Evolutionary conservation across 2,113 vertebrate species (phyloP).

Genomic region (Aptenodytes forsteri): DNA sequence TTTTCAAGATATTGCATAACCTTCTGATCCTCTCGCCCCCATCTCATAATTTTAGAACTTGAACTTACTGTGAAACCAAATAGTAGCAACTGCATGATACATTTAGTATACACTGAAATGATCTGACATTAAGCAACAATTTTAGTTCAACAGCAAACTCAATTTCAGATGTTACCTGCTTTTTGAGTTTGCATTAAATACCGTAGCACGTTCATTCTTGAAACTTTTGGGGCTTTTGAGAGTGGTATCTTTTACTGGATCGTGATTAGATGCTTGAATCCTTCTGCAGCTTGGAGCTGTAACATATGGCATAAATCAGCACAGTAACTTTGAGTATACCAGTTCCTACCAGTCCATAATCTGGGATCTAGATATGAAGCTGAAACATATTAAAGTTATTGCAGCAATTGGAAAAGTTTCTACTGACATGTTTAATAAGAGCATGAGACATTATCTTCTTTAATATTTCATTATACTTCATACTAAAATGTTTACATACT

Average conservation of each 20-base stretch:
- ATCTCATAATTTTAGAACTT: not conserved
- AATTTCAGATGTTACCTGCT: not conserved
- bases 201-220: not conserved
- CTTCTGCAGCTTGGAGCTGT: not conserved
- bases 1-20: not conserved
- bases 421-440: not conserved
- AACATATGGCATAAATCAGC: not conserved
- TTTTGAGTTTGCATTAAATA: not conserved
- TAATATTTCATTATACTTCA: not conserved
- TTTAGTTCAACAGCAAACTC: not conserved
- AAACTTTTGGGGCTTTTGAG: not conserved
- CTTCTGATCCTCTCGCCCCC: not conserved
- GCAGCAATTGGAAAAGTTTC: not conserved
- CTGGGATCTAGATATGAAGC: not conserved
- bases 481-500: not conserved
- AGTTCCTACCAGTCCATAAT: not conserved
- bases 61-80: not conserved
- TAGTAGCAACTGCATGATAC: not conserved
- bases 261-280: not conserved
- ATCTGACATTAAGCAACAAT: not conserved
- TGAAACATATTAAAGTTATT: not conserved
- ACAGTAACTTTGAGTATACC: not conserved
- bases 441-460: not conserved
- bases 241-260: not conserved
- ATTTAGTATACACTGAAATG: not conserved